Percentiles rank a stretch among this genome's conserved stretches.
Evolutionary conservation across 2,113 vertebrate species (phyloP).

Genomic region (human (Homo sapiens)): GRCh38 chr6:145021501-145022000

Average conservation of each 20-base stretch:
- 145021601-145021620: background rate
- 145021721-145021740: background rate
- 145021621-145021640: background rate
- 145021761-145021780: background rate
- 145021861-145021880: background rate
- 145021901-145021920: background rate
- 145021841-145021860: conserved; percentile 17
- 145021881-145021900: background rate
- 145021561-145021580: background rate
- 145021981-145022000: background rate
- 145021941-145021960: background rate
- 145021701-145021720: background rate
- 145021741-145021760: background rate
- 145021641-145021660: background rate
- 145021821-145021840: background rate
- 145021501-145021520: background rate
- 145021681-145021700: background rate
- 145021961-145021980: background rate
- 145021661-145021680: background rate
- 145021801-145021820: background rate
- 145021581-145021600: background rate
- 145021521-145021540: background rate
- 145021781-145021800: background rate
- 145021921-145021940: background rate
- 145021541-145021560: background rate